Evolutionary conservation across 2,888 invertebrate species (phyloP), one percentile per base, ranked within the genome.

Genomic region (Buathra laborator): DNA sequence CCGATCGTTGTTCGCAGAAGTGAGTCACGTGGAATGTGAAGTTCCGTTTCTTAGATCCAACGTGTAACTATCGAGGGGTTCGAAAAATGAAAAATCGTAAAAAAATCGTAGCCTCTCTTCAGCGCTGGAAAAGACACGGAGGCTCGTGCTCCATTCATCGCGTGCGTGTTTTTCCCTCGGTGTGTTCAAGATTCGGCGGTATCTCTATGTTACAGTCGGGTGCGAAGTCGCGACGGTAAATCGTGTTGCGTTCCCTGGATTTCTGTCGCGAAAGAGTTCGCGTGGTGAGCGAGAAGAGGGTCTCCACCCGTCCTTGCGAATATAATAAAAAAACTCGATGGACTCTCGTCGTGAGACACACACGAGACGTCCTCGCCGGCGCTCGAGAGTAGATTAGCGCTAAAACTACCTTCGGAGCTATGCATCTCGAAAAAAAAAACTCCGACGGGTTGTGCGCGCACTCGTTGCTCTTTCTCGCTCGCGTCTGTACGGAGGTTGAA

Each of bases 101-200:
- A 51, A 51, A 51, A 51, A 51, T 37, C 37, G 9, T 37, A 5
- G 37, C 2, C 9, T 37, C 1, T n/a, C 12, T n/a, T 48, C 48
- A n/a, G 48, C 48, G 4, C 19, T 32, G 62, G 32, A 62, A 66
- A 19, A 43, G 44, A 72, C 48, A 66, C n/a, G 43, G 24, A 78
- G 51, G 37, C 64, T 78, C 68, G 78, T 74, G 72, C 68, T 79
- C n/a, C 12, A 37, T 32, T 70, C 83, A 75, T 78, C 85, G 86
- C 87, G 67, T 82, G 74, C 56, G 83, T 83, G 83, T 79, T 74
- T 74, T 71, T 70, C 78, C 82, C 78, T 72, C 59, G 83, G 87
- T 82, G 86, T 86, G 87, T 86, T 86, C 72, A 82, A 90, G 90
- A 89, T 90, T 90, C 86, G 85, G 84, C 81, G 83, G 29, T 90